These are phyloP conservation scores for Neolamprologus cancellatus DNA, from an alignment of 2,113 vertebrate genomes.

Conservation along the genomic window DNA sequence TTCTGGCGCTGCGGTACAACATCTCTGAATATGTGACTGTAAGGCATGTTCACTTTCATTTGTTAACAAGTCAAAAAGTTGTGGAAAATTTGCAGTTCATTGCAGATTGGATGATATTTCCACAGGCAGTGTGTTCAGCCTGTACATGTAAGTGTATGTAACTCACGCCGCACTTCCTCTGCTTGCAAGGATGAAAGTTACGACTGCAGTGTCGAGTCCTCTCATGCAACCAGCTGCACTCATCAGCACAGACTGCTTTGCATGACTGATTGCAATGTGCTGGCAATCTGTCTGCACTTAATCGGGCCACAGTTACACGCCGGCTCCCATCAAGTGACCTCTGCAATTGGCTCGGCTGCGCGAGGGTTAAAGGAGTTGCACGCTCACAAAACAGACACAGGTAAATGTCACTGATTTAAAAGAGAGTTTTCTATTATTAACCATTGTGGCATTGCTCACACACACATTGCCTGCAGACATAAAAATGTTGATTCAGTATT, in stretches of 20 bases:
- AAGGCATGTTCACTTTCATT: background rate
- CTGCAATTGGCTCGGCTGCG: rapidly evolving
- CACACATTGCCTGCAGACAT: background rate
- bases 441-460: background rate
- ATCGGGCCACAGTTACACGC: background rate
- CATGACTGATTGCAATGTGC: background rate
- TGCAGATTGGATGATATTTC: background rate
- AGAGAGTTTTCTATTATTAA: background rate
- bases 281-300: background rate
- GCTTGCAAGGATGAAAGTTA: background rate
- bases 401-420: background rate
- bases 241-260: background rate
- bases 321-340: background rate
- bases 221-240: background rate
- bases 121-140: background rate
- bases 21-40: background rate
- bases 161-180: background rate
- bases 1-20: background rate
- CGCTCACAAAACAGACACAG: background rate
- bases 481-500: background rate
- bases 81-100: background rate
- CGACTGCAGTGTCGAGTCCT: background rate
- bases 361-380: background rate
- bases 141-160: background rate
- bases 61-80: background rate